phyloP scores from a whole-genome alignment of 2,888 invertebrate genomes.

The Yponomeuta malinellus region DNA sequence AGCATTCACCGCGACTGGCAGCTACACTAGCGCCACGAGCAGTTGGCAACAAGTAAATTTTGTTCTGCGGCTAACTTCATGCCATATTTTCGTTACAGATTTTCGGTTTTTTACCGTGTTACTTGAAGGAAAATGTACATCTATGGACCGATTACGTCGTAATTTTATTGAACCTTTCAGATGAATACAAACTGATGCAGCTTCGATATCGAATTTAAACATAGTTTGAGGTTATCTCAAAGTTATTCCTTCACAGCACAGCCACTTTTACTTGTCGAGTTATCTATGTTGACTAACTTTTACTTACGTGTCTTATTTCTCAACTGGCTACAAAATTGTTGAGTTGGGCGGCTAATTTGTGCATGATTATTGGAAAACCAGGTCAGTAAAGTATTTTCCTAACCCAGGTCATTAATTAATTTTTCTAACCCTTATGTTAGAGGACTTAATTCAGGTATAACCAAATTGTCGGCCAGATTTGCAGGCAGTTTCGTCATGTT shows the following conservation, averaged over 20 bases:
- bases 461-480: background rate
- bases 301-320: slow-evolving; percentile 14
- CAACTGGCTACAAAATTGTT: background rate
- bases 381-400: background rate
- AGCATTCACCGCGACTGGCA: slow-evolving; percentile 53
- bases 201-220: background rate
- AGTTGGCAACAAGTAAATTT: slow-evolving; percentile 48
- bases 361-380: background rate
- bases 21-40: slow-evolving; percentile 63
- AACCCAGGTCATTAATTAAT: background rate
- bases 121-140: slow-evolving; percentile 3
- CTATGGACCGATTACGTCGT: slow-evolving; percentile 4
- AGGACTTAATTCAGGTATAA: background rate
- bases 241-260: background rate
- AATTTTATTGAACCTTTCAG: slow-evolving; percentile 6
- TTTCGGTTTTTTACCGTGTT: background rate
- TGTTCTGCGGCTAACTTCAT: slow-evolving; percentile 44
- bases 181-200: background rate
- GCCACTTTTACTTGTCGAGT: slow-evolving; percentile 10
- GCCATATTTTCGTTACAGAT: slow-evolving; percentile 14
- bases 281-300: background rate
- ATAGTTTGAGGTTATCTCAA: slow-evolving; percentile 13
- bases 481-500: slow-evolving; percentile 9
- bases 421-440: background rate
- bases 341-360: background rate